Evolutionary conservation across 2,113 vertebrate species (phyloP), one percentile per base, ranked within the genome.

Genomic region (Toxostoma redivivum): DNA sequence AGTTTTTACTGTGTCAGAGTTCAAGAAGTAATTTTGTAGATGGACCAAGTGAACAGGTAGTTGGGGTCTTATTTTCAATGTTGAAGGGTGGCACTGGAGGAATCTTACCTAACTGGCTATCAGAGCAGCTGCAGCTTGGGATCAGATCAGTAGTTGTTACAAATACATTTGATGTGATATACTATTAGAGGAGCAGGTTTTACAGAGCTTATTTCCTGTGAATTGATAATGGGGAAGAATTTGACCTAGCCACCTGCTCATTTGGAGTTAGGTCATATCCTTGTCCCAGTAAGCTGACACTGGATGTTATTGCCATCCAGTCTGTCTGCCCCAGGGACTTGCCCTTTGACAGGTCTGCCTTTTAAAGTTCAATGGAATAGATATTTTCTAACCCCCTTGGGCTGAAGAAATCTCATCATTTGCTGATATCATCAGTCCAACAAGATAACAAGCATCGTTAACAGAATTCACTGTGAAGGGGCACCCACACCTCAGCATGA

Each of bases 291-390:
- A 83, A 93, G 71, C 54, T 95, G 95, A 96, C 90, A 88, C 71
- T 96, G 67, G 58, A 80, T 81, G 78, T 96, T 96, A 85, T 45
- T 95, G 81, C 87, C 81, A 70, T 96, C 81, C 94, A 92, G 81
- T 77, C 58, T 94, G 13, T 77, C 62, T 86, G 11, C 89, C 91
- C 94, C 48, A 50, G 87, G 76, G 93, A 85, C 58, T 47, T 95
- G 87, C 78, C 81, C 90, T 94, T 97, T 95, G 95, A 84, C 74
- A 82, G 58, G 24, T 87, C 79, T 95, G 74, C 78, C 87, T 95
- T 96, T 87, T 95, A 82, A 91, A 90, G 90, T 96, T 95, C 95
- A 95, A 87, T 82, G 64, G 70, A 94, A 90, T 91, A 94, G 93
- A 90, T 95, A 81, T 91, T 96, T 95, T 91, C 74, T 61, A 87